Conservation (phyloP, 2,113 vertebrate genomes). For the Hystrix brachyura region DNA sequence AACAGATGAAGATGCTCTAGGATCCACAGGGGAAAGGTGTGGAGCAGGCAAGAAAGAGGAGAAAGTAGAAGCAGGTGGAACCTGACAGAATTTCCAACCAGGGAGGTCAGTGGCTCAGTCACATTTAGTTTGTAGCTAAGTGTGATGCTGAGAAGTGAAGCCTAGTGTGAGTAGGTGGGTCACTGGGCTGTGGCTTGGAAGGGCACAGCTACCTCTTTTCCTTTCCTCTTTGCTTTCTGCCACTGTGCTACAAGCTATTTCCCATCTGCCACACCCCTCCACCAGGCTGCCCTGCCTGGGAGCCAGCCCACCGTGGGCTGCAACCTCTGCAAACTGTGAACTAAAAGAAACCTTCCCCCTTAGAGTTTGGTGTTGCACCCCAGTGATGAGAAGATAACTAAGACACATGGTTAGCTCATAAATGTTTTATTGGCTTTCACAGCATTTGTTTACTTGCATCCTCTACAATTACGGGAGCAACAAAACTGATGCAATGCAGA, state of each 20-base stretch:
- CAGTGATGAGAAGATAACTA: neutral
- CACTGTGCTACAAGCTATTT: neutral
- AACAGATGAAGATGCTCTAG: neutral
- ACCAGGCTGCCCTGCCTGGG: neutral
- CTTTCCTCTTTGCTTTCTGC: too few relatives aligned
- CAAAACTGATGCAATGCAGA: neutral
- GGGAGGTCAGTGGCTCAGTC: neutral
- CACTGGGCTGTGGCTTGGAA: neutral
- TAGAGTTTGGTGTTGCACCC: neutral
- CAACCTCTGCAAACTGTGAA: neutral
- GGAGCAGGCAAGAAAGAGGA: neutral
- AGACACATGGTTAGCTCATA: neutral
- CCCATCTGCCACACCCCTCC: neutral
- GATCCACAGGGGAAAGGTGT: neutral
- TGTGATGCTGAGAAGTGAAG: neutral
- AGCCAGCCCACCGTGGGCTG: neutral
- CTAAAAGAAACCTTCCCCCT: neutral
- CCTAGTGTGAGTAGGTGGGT: neutral
- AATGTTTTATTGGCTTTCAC: neutral
- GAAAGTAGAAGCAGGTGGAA: neutral
- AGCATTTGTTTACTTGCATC: neutral
- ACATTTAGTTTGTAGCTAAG: neutral
- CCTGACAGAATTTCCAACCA: neutral
- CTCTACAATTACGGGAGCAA: neutral
- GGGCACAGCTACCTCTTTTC: neutral